These are phyloP conservation scores for Coreoperca whiteheadi DNA, from an alignment of 2,113 vertebrate species.

Conservation along the genomic window DNA sequence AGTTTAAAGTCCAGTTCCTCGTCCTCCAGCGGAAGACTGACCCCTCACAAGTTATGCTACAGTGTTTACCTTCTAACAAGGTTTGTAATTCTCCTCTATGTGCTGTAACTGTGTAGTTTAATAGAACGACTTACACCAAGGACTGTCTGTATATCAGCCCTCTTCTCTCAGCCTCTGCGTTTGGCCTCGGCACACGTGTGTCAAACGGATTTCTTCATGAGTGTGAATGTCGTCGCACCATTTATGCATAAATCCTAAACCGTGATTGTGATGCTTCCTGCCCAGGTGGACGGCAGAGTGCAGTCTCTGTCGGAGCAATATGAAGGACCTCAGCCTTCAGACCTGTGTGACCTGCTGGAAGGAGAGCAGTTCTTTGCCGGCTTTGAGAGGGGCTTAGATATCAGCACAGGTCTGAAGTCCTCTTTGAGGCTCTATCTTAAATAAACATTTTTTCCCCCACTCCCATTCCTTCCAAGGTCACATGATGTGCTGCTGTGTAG, in stretches of 20 bases:
- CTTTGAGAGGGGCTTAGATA: constrained; percentile 92
- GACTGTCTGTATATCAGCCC: neutral
- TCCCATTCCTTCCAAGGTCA: constrained; percentile 8
- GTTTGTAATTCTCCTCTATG: constrained; percentile 68
- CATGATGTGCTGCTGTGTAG: constrained; percentile 17
- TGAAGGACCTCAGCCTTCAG: constrained; percentile 94
- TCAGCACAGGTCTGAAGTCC: constrained; percentile 87
- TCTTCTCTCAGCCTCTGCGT: neutral
- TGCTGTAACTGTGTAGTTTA: neutral
- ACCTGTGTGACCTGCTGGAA: constrained; percentile 93
- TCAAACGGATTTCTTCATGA: neutral
- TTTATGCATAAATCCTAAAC: neutral
- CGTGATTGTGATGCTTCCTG: constrained; percentile 16
- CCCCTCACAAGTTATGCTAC: constrained; percentile 92
- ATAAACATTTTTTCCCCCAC: constrained; percentile 13
- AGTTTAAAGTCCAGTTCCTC: constrained; percentile 94
- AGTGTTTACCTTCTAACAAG: constrained; percentile 92
- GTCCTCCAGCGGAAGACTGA: constrained; percentile 93
- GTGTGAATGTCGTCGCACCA: neutral
- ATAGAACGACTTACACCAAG: neutral
- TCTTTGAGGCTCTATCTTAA: constrained; percentile 25
- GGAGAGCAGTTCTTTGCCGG: constrained; percentile 97
- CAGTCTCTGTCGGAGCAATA: constrained; percentile 88
- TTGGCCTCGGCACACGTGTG: neutral
- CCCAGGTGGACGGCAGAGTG: constrained; percentile 88